A percentile compares a stretch with the other conserved stretches of the same genome.
Conservation (phyloP, 2,888 invertebrate species). For the Exocentrus adspersus region DNA sequence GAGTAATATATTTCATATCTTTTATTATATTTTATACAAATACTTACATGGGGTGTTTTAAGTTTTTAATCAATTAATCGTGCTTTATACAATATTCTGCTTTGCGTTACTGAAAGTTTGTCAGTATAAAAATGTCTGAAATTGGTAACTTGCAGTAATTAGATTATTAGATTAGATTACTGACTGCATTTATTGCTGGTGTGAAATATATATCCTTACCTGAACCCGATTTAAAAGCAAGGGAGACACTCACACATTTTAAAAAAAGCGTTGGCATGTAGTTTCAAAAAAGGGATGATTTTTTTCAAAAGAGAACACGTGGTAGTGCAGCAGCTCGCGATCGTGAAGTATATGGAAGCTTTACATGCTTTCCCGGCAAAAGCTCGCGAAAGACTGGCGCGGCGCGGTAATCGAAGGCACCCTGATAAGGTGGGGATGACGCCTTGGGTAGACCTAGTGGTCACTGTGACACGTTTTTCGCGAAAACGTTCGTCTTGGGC, state of each 20-base stretch:
- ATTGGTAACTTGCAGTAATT: neutral
- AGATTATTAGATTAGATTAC: neutral
- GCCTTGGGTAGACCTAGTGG: constrained; percentile 56
- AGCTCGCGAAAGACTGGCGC: constrained; percentile 59
- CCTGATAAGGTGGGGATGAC: constrained; percentile 55
- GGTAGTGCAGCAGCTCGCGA: constrained; percentile 37
- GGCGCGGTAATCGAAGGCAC: constrained; percentile 55
- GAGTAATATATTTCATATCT: no score
- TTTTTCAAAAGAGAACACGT: constrained; percentile 42
- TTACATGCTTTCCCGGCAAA: constrained; percentile 52
- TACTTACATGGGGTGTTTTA: no score
- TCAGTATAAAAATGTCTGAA: neutral
- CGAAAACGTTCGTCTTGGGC: constrained; percentile 33
- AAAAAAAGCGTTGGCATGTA: constrained; percentile 6
- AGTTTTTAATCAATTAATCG: no score
- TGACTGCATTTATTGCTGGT: neutral
- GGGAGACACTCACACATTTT: constrained; percentile 22
- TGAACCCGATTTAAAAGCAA: neutral
- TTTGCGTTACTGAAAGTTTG: neutral
- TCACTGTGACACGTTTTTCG: constrained; percentile 56
- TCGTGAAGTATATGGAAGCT: constrained; percentile 32
- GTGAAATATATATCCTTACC: constrained; percentile 11
- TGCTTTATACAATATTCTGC: no score
- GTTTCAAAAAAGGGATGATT: constrained; percentile 12
- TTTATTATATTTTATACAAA: no score